Base-by-base conservation (phyloP, 2,113 vertebrate species). In the Otolemur garnettii region DNA sequence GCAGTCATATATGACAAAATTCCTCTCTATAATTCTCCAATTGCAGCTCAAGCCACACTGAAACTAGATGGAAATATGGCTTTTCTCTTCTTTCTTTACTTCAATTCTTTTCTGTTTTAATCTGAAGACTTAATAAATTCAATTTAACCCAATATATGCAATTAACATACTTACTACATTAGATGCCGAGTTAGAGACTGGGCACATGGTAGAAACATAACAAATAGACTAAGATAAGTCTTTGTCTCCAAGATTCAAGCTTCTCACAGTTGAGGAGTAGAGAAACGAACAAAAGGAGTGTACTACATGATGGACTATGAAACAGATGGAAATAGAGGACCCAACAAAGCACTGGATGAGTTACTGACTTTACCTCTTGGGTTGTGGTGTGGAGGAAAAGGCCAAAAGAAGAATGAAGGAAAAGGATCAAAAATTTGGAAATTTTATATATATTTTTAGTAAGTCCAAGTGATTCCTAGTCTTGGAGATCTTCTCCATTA, bases 91-190 rank as follows among this genome's bases (percentile, higher is more conserved):
- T 72, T 57, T 82, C 38, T 72, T 79, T 7, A 75, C 30, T 93
- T 74, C 74, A 75, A n/a, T 82, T 11, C 17, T 59, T 90, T 96
- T 93, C 17, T 53, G 6, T 59, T 81, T 93, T 91, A 94, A 72
- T 35, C 64, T 87, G 35, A 82, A 92, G 22, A 86, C 53, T 78
- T 90, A 90, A 53, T 87, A 69, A 57, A 93, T 71, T 77, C 14
- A 91, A 12, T 72, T 75, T 83, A 57, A 79, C 35, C 15, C 42
- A 62, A 21, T 60, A 26, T 64, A 82, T 93, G 94, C n/a, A 94
- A 4, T 80, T 85, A 90, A 45, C 33, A 60, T 3, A 91, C 5
- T 9, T 93, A 68, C 22, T 50, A 66, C 18, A 68, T 93, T 74
- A 59, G 21, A 6, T 19, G 59, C 50, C 96, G 38, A 69, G 24